Base-by-base conservation (phyloP, 2,888 invertebrate genomes). In the Dioctria rufipes region DNA sequence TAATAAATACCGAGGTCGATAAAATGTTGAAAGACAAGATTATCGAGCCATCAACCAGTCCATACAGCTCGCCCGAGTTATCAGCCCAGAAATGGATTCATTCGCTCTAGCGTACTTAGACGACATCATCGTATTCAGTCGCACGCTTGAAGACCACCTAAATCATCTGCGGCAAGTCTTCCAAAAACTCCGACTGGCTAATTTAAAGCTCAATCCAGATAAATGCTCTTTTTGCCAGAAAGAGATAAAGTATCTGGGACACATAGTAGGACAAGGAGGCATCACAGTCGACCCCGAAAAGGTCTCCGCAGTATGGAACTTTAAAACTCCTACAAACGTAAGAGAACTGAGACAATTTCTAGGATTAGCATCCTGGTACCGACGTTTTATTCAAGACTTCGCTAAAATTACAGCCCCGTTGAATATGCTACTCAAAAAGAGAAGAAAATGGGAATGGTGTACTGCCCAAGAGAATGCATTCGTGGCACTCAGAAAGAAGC, bases 271-370 rank as follows among this genome's bases (percentile, higher is more conserved):
- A n/a, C 3, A 40, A 6, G 8, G 40, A 3, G 65, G 25, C 67
- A 79, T 46, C 2, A 5, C 6, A 2, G 9, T 9, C 9, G 49
- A 46, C 11, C 54, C 54, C 4, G 54, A 54, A 6, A 42, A 81
- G 40, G 77, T 81, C 4, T 58, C 77, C 11, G 81, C 81, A 39
- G 82, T 83, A 43, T 13, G 63, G 3, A 61, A 83, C 82, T 46
- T 46, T 8, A 46, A 54, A 25, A 25, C 25, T 54, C 54, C 54
- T 54, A 8, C 6, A 54, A 54, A n/a, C 54, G 54, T 3, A 58
- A 51, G n/a, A 42, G 39, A 42, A n/a, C 25, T 6, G 49, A 40
- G 6, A 8, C 54, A 54, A 54, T 54, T 54, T 11, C 54, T 54
- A 8, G 54, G 54, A 54, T 54, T n/a, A 4, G 54, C 54, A 4